Evolutionary conservation across 2,113 vertebrate species (phyloP).

Genomic region (Eudyptes chrysolophus): DNA sequence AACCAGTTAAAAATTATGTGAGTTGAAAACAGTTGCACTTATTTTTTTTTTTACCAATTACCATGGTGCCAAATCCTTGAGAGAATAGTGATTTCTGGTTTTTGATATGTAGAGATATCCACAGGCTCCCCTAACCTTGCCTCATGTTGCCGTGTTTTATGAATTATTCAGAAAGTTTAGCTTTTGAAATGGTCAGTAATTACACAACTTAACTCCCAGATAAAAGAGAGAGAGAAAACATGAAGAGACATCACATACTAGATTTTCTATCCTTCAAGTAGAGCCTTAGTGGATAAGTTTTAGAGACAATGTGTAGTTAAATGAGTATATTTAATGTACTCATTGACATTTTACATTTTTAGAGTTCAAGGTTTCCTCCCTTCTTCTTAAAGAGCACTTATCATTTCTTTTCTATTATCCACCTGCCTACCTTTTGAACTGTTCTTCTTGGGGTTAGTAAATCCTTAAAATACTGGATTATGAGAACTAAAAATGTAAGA

Average conservation of each 20-base stretch:
- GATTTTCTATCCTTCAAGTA: background rate
- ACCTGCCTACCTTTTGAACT: background rate
- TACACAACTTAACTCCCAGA: constrained; percentile 1
- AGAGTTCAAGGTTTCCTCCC: background rate
- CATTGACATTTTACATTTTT: background rate
- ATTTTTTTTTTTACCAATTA: background rate
- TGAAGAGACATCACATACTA: background rate
- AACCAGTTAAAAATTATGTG: constrained; percentile 16
- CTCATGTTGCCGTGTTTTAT: background rate
- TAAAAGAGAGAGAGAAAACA: background rate
- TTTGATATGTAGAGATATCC: constrained; percentile 10
- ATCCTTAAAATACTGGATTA: background rate
- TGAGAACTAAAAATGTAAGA: background rate
- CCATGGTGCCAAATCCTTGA: background rate
- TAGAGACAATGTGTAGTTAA: constrained; percentile 14
- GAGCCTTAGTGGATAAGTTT: background rate
- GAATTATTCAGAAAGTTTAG: constrained; percentile 55
- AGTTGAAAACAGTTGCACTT: background rate
- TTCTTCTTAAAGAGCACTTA: background rate
- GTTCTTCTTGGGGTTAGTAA: background rate
- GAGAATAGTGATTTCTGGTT: background rate
- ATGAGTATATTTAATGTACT: background rate
- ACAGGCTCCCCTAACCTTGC: constrained; percentile 1
- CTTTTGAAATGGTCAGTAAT: constrained; percentile 55
- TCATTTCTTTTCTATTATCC: background rate